Percentiles rank a stretch among this genome's conserved stretches.
Evolutionary conservation across 2,797 vertebrate species (phyloP).

Genomic region (Tokudaia tokunoshimensis): DNA sequence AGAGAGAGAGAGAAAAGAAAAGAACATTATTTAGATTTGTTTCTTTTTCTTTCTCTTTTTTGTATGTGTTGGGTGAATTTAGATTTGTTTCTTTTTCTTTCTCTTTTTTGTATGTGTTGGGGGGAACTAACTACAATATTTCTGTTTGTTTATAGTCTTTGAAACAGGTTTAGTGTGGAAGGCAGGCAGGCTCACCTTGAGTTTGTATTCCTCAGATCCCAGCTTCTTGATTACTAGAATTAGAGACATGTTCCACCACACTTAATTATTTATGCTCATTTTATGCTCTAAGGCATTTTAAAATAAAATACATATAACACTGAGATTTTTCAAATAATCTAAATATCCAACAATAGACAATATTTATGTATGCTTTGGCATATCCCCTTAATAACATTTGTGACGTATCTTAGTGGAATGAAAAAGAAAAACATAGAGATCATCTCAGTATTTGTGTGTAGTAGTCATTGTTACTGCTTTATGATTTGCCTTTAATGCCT

Average conservation of each 20-base stretch:
- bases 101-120: background rate
- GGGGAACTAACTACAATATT: background rate
- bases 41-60: background rate
- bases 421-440: background rate
- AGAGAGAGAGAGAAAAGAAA: background rate
- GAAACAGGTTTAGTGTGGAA: background rate
- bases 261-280: background rate
- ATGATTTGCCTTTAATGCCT: too few relatives aligned
- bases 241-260: background rate
- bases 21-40: background rate
- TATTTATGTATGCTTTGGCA: background rate
- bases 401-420: background rate
- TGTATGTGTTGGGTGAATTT: background rate
- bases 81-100: background rate
- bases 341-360: background rate
- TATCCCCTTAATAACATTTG: background rate
- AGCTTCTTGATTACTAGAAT: background rate
- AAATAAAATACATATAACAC: slow-evolving; percentile 17
- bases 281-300: background rate
- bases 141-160: background rate
- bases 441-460: background rate
- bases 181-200: background rate
- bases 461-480: background rate
- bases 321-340: slow-evolving; percentile 14
- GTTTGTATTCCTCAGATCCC: background rate